Percentiles rank a stretch among this genome's conserved stretches.
Conservation (phyloP, 1,140 invertebrate species). For the Phymorhynchus buccinoides region DNA sequence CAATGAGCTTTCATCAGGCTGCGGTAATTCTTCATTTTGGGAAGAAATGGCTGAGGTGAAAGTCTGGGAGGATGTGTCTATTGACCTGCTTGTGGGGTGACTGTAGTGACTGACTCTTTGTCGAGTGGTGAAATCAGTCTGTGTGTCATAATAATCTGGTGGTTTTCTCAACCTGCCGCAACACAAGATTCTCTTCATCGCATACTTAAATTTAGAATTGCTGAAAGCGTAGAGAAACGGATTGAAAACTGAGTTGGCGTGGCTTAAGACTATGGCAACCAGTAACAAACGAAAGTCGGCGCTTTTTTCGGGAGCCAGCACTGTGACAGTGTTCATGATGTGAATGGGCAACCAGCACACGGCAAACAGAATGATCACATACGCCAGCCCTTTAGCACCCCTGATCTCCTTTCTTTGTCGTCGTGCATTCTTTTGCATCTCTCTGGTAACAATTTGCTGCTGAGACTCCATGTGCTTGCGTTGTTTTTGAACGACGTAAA, state of each 20-base stretch:
- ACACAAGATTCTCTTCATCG: constrained; percentile 76
- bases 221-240: constrained; percentile 81
- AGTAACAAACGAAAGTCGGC: constrained; percentile 63
- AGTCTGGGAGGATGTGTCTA: no score
- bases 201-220: constrained; percentile 86
- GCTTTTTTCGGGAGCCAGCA: constrained; percentile 48
- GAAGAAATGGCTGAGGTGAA: no score
- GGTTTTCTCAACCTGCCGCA: constrained; percentile 37
- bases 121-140: no score
- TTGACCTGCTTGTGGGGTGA: no score
- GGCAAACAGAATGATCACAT: constrained; percentile 66
- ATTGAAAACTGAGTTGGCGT: constrained; percentile 76
- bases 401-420: constrained; percentile 60
- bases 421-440: constrained; percentile 31
- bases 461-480: constrained; percentile 52
- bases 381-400: constrained; percentile 67
- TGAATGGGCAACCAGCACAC: constrained; percentile 71
- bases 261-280: constrained; percentile 79
- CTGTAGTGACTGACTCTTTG: no score
- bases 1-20: no score
- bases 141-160: neutral
- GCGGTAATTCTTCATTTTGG: no score
- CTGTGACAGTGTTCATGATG: constrained; percentile 60
- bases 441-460: constrained; percentile 39
- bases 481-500: constrained; percentile 50